Base-by-base conservation (phyloP, 92 coral and sea anemone species). In the Siderastrea siderea region DNA sequence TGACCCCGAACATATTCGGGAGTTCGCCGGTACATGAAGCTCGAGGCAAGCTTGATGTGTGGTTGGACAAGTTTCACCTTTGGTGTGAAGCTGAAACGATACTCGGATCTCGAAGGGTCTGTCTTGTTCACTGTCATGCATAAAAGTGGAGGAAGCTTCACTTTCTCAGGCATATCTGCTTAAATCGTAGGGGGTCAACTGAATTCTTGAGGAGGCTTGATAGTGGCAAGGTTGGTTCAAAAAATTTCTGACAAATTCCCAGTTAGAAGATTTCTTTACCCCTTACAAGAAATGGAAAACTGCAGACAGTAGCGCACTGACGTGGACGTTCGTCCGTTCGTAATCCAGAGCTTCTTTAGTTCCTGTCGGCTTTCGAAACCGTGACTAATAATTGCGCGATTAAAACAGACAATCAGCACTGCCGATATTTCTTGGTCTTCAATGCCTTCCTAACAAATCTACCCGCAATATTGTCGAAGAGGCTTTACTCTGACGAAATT, bases 11-110 rank as follows among this genome's bases (percentile, higher is more conserved):
- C 94, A 52, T 75, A 93, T 5, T 92, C 95, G 2, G 96, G 95
- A 1, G 95, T 88, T 6, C 97, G 84, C 62, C 96, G 92, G 77
- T 93, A 96, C 91, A 96, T 77, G 81, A 96, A 96, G 58, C 96
- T 96, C 15, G 99, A 93, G 14, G 98, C 98, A 17, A 96, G 92
- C 67, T 95, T 95, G 54, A 87, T 90, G 87, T 88, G 85, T 1
- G 92, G 62, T 48, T 95, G 95, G 59, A 91, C 90, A 71, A 96
- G 96, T 44, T 92, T 92, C 13, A 85, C 91, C 78, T 96, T 96
- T 14, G 99, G 97, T 1, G 97, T 93, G 69, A 95, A 96, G 65
- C 90, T 92, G 69, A 69, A 47, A 14, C 89, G 86, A 57, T 95
- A 96, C 75, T 96, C 99, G 11, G 99, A 91, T 78, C 71, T 89